Conservation (phyloP, 1,140 invertebrate genomes). For the Drosophila azteca region DNA sequence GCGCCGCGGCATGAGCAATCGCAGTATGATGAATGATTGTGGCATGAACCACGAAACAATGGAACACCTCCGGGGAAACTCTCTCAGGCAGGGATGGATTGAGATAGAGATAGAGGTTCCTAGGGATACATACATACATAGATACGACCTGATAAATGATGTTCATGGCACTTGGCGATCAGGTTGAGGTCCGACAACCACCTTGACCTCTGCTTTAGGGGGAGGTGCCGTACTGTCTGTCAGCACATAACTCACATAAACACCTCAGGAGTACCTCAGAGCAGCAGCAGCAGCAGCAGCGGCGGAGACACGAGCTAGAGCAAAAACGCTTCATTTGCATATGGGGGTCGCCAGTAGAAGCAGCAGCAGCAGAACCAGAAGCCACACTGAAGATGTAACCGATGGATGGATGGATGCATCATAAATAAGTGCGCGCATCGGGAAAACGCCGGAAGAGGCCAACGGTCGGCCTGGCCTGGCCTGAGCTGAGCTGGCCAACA, state of each 20-base stretch:
- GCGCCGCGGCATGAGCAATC: constrained; percentile 54
- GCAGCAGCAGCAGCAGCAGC: too few species aligned
- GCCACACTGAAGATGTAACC: background rate
- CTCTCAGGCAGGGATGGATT: constrained; percentile 24
- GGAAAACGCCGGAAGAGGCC: constrained; percentile 27
- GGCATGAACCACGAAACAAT: constrained; percentile 55
- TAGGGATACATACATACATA: too few species aligned
- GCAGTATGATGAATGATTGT: constrained; percentile 38
- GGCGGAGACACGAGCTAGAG: constrained; percentile 33
- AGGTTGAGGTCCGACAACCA: constrained; percentile 35
- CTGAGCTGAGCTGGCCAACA: constrained; percentile 37
- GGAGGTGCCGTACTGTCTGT: constrained; percentile 15
- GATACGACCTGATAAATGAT: constrained; percentile 48
- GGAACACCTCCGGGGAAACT: constrained; percentile 29
- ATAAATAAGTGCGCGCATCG: constrained; percentile 63
- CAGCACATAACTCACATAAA: constrained; percentile 74
- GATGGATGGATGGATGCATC: constrained; percentile 47
- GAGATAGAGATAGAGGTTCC: constrained; percentile 5
- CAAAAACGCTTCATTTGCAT: constrained; percentile 70
- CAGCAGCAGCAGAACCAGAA: background rate
- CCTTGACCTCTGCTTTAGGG: constrained; percentile 34
- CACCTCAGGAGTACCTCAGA: constrained; percentile 47
- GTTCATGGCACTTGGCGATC: constrained; percentile 21
- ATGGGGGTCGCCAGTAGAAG: constrained; percentile 21
- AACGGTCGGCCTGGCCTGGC: constrained; percentile 6